phyloP scores from a whole-genome alignment of 2,797 vertebrate species.

The Smutsia gigantea region DNA sequence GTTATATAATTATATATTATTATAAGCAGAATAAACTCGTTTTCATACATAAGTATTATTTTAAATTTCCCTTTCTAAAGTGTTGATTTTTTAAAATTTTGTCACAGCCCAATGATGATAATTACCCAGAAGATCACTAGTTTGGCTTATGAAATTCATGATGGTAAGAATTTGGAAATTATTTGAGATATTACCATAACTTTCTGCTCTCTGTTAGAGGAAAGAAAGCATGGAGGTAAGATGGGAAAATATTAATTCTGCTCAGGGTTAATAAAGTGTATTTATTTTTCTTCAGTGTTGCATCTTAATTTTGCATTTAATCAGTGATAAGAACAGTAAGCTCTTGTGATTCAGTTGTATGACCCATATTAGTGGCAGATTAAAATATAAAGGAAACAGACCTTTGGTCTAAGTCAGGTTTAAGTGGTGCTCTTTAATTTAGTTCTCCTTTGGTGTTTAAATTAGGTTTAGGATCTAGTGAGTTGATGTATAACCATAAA shows the following conservation, averaged over 20 bases:
- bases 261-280: background rate
- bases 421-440: background rate
- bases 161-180: constrained; percentile 89
- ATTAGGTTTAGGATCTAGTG: background rate
- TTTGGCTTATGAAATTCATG: constrained; percentile 96
- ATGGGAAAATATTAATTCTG: background rate
- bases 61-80: constrained; percentile 44
- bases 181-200: background rate
- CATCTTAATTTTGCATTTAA: background rate
- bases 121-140: constrained; percentile 98
- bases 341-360: background rate
- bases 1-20: no score
- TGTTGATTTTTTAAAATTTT: constrained; percentile 56
- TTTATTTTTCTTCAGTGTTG: background rate
- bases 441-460: background rate
- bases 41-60: background rate
- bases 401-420: background rate
- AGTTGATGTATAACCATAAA: background rate
- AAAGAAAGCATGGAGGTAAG: background rate
- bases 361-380: background rate
- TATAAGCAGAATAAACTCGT: background rate
- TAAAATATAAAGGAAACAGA: background rate
- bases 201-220: background rate
- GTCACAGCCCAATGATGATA: constrained; percentile 95
- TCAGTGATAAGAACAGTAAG: background rate